Evolutionary conservation across 2,888 invertebrate genomes (phyloP), one percentile per base, ranked within the genome.

Genomic region (Clepsis dumicolana): DNA sequence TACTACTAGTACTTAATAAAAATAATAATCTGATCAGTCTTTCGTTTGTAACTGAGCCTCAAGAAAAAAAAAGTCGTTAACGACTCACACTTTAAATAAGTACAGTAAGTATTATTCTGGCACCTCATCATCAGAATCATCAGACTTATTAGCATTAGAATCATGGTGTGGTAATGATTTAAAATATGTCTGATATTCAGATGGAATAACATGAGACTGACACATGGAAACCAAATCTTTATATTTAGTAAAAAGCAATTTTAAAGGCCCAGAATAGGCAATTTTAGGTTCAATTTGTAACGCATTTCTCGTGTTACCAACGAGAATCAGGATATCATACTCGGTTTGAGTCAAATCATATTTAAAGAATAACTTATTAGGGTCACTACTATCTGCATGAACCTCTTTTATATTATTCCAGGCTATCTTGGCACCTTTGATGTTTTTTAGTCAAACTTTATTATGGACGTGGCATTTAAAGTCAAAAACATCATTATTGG

Each of bases 381-480:
- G 65, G 27, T 74, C 70, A 59, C 35, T 64, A 54, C 69, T 38
- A 18, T 73, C 59, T 59, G 66, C 71, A 70, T 69, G 69, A 53
- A 74, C 71, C 67, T 74, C 73, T 65, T 65, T 7, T 61, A 71
- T 72, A 25, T 66, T 65, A 62, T 0, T 73, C 75, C 72, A 73
- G 8, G 41, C 41, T 4, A 66, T 38, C 27, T 67, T 71, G 5
- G 29, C 18, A 4, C 67, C 67, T 18, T 60, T 52, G 2, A 56
- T 70, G 48, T 73, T 52, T 70, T 74, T 74, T 16, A 65, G 57
- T 72, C 73, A 73, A 14, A 68, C 61, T 59, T 67, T 73, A 71
- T 74, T 70, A 67, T 70, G 67, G 10, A 73, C 59, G 44, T 57
- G 71, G 57, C 50, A 50, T 61, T 74, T 74, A 64, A 74, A 74